These are phyloP conservation scores for Dicrurus megarhynchus DNA, from an alignment of 2,113 vertebrate genomes.

Conservation along the genomic window DNA sequence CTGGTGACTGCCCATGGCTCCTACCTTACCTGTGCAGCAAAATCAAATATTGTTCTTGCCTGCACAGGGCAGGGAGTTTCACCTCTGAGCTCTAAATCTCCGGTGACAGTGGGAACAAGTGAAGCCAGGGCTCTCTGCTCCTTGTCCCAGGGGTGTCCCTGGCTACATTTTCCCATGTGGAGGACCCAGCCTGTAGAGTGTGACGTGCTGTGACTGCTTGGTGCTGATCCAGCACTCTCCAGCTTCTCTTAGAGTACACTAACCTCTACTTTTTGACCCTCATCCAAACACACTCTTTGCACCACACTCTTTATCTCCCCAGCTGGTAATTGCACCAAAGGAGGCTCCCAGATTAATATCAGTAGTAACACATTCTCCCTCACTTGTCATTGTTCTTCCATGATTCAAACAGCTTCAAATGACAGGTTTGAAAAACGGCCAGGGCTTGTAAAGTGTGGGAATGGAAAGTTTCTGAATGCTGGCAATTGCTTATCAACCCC, in stretches of 20 bases:
- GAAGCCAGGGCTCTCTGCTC: not conserved
- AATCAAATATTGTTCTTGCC: not conserved
- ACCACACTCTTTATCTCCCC: not conserved
- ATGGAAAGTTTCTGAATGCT: constrained; percentile 60
- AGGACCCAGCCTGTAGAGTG: not conserved
- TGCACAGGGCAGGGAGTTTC: not conserved
- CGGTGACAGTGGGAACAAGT: not conserved
- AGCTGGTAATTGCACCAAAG: constrained; percentile 38
- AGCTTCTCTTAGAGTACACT: not conserved
- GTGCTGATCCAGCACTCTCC: not conserved
- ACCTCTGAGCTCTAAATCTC: not conserved
- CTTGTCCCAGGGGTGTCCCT: not conserved
- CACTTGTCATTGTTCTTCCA: constrained; percentile 39
- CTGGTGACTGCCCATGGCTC: not conserved
- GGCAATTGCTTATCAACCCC: constrained; percentile 40
- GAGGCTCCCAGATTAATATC: constrained; percentile 22
- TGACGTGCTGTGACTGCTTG: not conserved
- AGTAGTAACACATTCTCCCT: constrained; percentile 47
- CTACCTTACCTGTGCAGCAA: not conserved
- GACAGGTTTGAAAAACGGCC: constrained; percentile 7
- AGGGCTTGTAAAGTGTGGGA: constrained; percentile 53
- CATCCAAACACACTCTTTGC: not conserved
- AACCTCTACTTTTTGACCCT: not conserved
- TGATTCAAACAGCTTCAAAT: constrained; percentile 36
- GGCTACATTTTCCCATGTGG: not conserved